A percentile compares a stretch with the other conserved stretches of the same genome.
These are phyloP conservation scores for Drosophila oshimai DNA, from an alignment of 1,140 invertebrate species.

Conservation along the genomic window DNA sequence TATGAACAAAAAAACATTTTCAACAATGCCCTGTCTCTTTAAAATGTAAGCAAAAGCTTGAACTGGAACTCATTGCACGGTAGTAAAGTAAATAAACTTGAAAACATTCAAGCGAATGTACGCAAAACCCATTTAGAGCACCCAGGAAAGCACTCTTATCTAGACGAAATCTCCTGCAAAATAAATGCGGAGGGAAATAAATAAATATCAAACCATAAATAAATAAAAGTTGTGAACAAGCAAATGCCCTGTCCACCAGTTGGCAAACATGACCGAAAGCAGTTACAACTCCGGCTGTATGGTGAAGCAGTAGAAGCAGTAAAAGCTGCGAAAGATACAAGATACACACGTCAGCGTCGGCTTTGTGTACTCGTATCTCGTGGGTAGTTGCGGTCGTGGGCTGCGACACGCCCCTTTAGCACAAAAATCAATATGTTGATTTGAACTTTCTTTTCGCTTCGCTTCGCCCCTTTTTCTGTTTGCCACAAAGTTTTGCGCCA, in stretches of 20 bases:
- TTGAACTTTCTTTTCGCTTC: slow-evolving; percentile 61
- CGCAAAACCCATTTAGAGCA: slow-evolving; percentile 27
- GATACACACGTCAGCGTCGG: slow-evolving; percentile 72
- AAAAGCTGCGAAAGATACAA: slow-evolving; percentile 55
- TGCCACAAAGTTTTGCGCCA: slow-evolving; percentile 45
- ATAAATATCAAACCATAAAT: slow-evolving; percentile 56
- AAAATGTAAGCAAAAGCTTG: not conserved
- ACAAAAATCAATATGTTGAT: slow-evolving; percentile 80
- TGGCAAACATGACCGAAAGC: slow-evolving; percentile 54
- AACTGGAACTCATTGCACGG: not conserved
- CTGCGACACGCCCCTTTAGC: slow-evolving; percentile 38
- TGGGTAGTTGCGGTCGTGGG: slow-evolving; percentile 45
- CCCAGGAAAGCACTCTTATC: slow-evolving; percentile 21
- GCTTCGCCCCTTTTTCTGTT: slow-evolving; percentile 1
- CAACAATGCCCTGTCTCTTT: not conserved
- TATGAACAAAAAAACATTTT: not conserved
- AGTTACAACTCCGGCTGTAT: slow-evolving; percentile 38
- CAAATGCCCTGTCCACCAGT: slow-evolving; percentile 50
- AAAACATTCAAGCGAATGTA: not conserved
- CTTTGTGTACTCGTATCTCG: slow-evolving; percentile 43
- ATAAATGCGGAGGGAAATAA: slow-evolving; percentile 39
- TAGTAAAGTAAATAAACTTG: not conserved
- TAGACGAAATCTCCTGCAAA: slow-evolving; percentile 29
- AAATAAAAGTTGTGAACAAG: slow-evolving; percentile 60
- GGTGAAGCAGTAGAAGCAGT: not conserved